A percentile compares a stretch with the other conserved stretches of the same genome.
phyloP scores from a whole-genome alignment of 1,140 invertebrate species.

The Papilio polytes region DNA sequence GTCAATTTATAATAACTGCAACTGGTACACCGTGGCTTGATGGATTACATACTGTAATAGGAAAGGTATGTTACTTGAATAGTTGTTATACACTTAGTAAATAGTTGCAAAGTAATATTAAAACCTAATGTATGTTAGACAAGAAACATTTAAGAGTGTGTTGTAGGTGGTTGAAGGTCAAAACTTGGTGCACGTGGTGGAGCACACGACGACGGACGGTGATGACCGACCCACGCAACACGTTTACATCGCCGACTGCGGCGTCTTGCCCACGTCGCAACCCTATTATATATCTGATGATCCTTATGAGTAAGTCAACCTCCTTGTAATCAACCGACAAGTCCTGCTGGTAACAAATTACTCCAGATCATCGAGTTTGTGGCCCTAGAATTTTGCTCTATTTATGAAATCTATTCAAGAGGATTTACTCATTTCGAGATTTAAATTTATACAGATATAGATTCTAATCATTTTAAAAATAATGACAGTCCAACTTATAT shows the following conservation, averaged over 20 bases:
- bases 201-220: slow-evolving; percentile 90
- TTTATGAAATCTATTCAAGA: no score
- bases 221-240: slow-evolving; percentile 88
- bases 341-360: not conserved
- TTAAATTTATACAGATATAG: not conserved
- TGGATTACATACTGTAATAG: slow-evolving; percentile 96
- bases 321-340: not conserved
- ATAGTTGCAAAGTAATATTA: not conserved
- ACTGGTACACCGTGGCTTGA: slow-evolving; percentile 96
- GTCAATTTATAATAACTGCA: slow-evolving; percentile 98
- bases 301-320: slow-evolving; percentile 86
- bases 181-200: slow-evolving; percentile 93
- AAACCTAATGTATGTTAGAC: not conserved
- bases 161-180: slow-evolving; percentile 90
- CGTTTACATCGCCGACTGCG: slow-evolving; percentile 88
- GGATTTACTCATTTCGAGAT: no score
- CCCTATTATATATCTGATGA: slow-evolving; percentile 88
- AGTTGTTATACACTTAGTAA: not conserved
- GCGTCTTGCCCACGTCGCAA: slow-evolving; percentile 84
- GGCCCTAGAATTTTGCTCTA: no score
- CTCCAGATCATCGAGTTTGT: not conserved
- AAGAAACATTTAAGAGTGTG: not conserved
- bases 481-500: not conserved
- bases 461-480: not conserved
- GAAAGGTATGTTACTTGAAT: slow-evolving; percentile 87